Base-by-base conservation (phyloP, 2,888 invertebrate genomes). In the Theretra japonica region DNA sequence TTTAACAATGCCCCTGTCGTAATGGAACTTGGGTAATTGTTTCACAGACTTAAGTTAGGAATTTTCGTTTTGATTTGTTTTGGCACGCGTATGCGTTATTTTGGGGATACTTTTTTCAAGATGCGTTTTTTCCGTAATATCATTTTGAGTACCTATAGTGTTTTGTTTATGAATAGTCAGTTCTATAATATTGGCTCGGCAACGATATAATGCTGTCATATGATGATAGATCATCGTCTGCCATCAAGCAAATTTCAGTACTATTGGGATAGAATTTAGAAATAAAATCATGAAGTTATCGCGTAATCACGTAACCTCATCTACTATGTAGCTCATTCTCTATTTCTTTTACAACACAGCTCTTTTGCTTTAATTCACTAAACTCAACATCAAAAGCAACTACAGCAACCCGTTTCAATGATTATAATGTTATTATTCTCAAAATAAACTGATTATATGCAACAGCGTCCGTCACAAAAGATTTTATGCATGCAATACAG, bases 21-120 rank as follows among this genome's bases (percentile, higher is more conserved):
- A 65, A 71, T 71, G 70, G 65, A 71, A 65, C 70, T 71, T 71
- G 23, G 62, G 56, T 23, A 65, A 65, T 65, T 48, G 23, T 65
- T 17, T 6, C 15, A 21, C 25, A 17, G 25, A 25, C 19, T 56
- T 65, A 17, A 23, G 56, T 19, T 28, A 8, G 50, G 23, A 70
- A 11, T 70, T 8, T 56, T 23, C 2, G 17, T 7, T 23, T 53
- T 33, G 17, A 56, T 70, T 30, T 53, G 30, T 56, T 65, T 65
- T 5, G 23, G 33, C 70, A 65, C 70, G 70, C 56, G 28, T 62
- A 60, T 23, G 53, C 30, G 41, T 65, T 65, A 41, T 48, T n/a
- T 11, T 15, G 21, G 21, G 11, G 30, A 19, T 60, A 19, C 15
- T 41, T n/a, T 21, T 62, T 21, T 2, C 25, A 11, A 11, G 3